Evolutionary conservation across 2,888 invertebrate species (phyloP).

Genomic region (Diaprepes abbreviatus): DNA sequence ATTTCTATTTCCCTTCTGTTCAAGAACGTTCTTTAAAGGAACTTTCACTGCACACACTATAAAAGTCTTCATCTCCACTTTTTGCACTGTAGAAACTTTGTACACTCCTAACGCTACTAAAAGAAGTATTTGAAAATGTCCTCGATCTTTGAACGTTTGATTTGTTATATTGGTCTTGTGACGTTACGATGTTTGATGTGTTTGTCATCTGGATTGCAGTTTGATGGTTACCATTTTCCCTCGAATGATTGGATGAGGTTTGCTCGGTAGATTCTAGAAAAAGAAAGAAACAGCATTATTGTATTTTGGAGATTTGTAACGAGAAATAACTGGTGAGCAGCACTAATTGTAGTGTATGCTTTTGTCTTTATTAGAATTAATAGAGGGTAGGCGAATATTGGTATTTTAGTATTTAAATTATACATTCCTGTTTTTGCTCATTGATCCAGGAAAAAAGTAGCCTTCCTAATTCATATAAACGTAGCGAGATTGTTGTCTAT

Average conservation of each 20-base stretch:
- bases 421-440: too few relatives aligned
- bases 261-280: slow-evolving; percentile 10
- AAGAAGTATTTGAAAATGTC: slow-evolving; percentile 11
- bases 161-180: background rate
- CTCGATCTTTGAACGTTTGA: slow-evolving; percentile 1
- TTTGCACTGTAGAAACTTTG: slow-evolving; percentile 40
- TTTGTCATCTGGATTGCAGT: background rate
- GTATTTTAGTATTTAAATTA: too few relatives aligned
- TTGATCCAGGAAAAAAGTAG: too few relatives aligned
- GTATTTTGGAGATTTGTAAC: too few relatives aligned
- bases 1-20: too few relatives aligned
- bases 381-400: too few relatives aligned
- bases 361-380: too few relatives aligned
- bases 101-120: slow-evolving; percentile 28
- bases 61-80: slow-evolving; percentile 36
- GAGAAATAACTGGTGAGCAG: too few relatives aligned
- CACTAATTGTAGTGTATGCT: too few relatives aligned
- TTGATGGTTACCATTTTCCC: background rate
- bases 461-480: too few relatives aligned
- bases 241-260: background rate
- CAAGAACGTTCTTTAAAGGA: slow-evolving; percentile 16
- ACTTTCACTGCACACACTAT: slow-evolving; percentile 35
- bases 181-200: background rate
- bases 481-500: too few relatives aligned
- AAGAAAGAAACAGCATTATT: too few relatives aligned